These are phyloP conservation scores for Zaprionus lineosus DNA, from an alignment of 2,888 invertebrate genomes.

Conservation along the genomic window DNA sequence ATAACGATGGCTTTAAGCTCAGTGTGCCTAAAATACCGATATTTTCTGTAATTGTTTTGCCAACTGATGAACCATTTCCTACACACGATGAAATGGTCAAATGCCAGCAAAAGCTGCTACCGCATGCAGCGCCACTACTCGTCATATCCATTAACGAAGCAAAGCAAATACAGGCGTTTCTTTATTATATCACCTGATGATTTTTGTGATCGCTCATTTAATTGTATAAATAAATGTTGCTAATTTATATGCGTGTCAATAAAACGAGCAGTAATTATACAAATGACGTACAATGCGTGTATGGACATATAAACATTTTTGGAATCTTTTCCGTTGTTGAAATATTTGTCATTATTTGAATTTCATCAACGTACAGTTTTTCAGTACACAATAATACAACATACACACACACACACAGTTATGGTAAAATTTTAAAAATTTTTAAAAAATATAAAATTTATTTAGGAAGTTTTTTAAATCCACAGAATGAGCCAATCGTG, in stretches of 20 bases:
- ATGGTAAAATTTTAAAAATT: too few relatives aligned
- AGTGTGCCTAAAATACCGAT: constrained; percentile 72
- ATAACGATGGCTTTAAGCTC: constrained; percentile 74
- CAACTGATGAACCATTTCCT: constrained; percentile 68
- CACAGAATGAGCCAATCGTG: constrained; percentile 87
- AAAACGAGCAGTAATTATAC: constrained; percentile 17
- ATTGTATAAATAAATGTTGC: constrained; percentile 20
- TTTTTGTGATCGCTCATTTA: constrained; percentile 25
- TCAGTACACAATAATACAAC: too few relatives aligned
- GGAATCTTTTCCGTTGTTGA: too few relatives aligned
- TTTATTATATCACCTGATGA: constrained; percentile 79
- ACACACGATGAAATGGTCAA: constrained; percentile 68
- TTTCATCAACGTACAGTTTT: too few relatives aligned
- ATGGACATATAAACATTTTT: too few relatives aligned
- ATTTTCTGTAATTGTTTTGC: constrained; percentile 75
- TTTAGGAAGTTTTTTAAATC: background rate
- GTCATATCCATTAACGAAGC: constrained; percentile 81
- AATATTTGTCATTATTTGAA: too few relatives aligned
- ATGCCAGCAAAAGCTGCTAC: constrained; percentile 60
- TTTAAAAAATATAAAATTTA: too few relatives aligned
- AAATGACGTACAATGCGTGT: constrained; percentile 17
- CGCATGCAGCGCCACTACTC: constrained; percentile 69
- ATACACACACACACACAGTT: too few relatives aligned
- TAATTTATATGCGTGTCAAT: constrained; percentile 18
- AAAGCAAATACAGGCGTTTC: constrained; percentile 81